Evolutionary conservation across 2,113 vertebrate species (phyloP), one percentile per base, ranked within the genome.

Genomic region (Blennius ocellaris): DNA sequence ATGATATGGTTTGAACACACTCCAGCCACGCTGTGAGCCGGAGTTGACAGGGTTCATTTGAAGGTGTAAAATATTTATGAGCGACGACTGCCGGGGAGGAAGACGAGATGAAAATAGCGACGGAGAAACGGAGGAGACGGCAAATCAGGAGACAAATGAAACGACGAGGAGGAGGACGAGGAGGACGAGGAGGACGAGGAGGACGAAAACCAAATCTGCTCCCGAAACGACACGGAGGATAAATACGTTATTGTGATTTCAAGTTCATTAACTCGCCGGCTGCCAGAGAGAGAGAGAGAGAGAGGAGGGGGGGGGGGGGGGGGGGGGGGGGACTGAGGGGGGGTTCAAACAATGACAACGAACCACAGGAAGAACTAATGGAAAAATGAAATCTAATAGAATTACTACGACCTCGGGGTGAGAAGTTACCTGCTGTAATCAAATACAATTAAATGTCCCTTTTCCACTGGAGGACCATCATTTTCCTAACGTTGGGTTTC

Each of bases 61-160:
- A 86, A 85, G 53, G 80, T 86, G 82, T 93, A 69, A 92, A 93
- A 93, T 92, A 93, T 94, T 90, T 88, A 93, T 89, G 84, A 89
- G 80, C 16, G 67, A 83, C 71, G 82, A 89, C 62, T 77, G 80
- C 70, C 72, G 84, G 74, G 66, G 67, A 65, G 65, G 72, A 65
- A 71, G 70, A 84, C 53, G 77, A 73, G 70, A 84, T 63, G 76
- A 83, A 85, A 84, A 83, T 68, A 61, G 81, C 64, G 69, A 72
- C 49, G 72, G 53, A 52, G 75, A 78, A n/a, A 71, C 57, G 17
- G 21, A 52, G 49, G 54, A 2, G 11, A 55, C 39, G 16, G 55
- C 70, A 73, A 74, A 84, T 67, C 80, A 68, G 48, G 48, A 73
- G 75, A 61, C 61, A 16, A 80, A 71, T 41, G 57, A 82, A 81